phyloP scores from a whole-genome alignment of 2,797 vertebrate genomes.

The Triplophysa yarkandensis region DNA sequence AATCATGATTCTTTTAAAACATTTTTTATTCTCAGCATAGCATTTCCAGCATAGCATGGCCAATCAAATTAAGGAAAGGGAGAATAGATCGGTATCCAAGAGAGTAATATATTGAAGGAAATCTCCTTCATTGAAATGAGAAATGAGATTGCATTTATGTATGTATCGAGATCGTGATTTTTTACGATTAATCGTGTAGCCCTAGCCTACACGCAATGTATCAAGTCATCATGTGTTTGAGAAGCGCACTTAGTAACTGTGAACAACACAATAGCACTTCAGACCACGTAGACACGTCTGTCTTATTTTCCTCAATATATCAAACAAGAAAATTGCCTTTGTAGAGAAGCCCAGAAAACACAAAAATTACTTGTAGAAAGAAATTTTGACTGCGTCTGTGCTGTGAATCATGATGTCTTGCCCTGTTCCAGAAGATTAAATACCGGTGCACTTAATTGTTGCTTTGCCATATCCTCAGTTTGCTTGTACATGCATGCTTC shows the following conservation, averaged over 20 bases:
- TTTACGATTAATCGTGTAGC: no score
- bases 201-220: not conserved
- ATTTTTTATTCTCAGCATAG: no score
- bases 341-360: conserved; percentile 6
- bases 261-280: conserved; percentile 23
- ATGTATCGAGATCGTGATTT: no score
- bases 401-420: not conserved
- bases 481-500: not conserved
- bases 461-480: conserved; percentile 13
- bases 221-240: conserved; percentile 11
- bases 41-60: no score
- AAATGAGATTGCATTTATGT: no score
- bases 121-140: no score
- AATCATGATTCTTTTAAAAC: no score
- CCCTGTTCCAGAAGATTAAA: conserved; percentile 2
- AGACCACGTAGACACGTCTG: conserved; percentile 25
- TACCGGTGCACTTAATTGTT: not conserved
- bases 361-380: not conserved
- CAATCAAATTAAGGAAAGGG: no score
- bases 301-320: conserved; percentile 26
- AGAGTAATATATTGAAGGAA: no score
- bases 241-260: conserved; percentile 28
- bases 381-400: not conserved
- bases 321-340: not conserved
- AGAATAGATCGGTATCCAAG: no score